Evolutionary conservation across 2,797 vertebrate species (phyloP).

Genomic region (Scolopax rusticola): DNA sequence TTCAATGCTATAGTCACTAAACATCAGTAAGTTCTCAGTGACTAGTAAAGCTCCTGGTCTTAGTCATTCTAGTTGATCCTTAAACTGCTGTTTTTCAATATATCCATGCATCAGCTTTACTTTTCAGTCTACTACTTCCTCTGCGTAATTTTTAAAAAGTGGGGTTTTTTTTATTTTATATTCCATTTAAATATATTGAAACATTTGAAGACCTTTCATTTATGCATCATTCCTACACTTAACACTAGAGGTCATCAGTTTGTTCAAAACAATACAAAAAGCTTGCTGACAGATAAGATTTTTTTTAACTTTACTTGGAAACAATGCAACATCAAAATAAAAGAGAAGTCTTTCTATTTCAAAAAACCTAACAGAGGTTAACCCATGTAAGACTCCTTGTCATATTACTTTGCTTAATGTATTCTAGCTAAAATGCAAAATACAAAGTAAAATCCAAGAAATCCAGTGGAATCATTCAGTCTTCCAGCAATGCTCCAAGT

Average conservation of each 20-base stretch:
- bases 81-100: not conserved
- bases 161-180: not conserved
- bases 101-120: not conserved
- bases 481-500: not conserved
- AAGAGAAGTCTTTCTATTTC: not conserved
- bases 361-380: not conserved
- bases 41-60: not conserved
- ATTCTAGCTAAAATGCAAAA: not conserved
- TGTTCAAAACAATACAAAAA: not conserved
- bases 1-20: not conserved
- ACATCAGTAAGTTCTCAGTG: not conserved
- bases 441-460: not conserved
- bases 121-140: not conserved
- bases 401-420: not conserved
- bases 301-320: not conserved
- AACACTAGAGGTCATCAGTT: conserved; percentile 54
- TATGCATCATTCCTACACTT: not conserved
- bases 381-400: not conserved
- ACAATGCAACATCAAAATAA: not conserved
- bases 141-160: not conserved
- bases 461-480: not conserved
- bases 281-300: not conserved
- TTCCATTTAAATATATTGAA: not conserved
- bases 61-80: not conserved
- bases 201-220: not conserved